Conservation (phyloP, 2,888 invertebrate genomes). For the Ormyrus nitidulus region DNA sequence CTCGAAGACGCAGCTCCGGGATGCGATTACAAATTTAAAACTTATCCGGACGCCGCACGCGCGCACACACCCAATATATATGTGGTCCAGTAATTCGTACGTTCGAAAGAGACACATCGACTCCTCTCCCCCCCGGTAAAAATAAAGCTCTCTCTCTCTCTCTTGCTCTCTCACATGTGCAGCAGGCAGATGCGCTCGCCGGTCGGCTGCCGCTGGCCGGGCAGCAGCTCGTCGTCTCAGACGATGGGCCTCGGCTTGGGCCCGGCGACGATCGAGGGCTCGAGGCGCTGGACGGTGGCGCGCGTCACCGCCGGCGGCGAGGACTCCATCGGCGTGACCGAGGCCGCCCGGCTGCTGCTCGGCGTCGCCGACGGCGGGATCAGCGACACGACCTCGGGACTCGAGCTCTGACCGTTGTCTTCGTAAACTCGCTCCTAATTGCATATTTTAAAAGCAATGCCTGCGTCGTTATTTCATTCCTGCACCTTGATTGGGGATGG, state of each 20-base stretch:
- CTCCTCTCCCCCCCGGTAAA: too few species aligned
- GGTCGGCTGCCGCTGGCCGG: background rate
- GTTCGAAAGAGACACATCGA: too few species aligned
- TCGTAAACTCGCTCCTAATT: constrained; percentile 71
- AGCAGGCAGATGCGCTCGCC: constrained; percentile 40
- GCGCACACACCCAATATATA: too few species aligned
- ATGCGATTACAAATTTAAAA: too few species aligned
- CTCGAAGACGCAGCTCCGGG: too few species aligned
- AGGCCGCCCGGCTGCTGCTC: constrained; percentile 77
- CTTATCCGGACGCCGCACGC: too few species aligned
- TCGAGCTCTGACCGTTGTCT: constrained; percentile 72
- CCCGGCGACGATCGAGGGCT: constrained; percentile 45
- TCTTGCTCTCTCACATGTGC: constrained; percentile 26
- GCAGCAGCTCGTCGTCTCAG: constrained; percentile 31
- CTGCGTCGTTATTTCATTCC: too few species aligned
- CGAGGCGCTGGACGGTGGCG: constrained; percentile 53
- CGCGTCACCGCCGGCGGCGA: constrained; percentile 78
- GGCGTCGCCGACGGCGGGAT: constrained; percentile 80
- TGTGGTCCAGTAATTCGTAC: too few species aligned
- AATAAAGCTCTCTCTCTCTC: too few species aligned
- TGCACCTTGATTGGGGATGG: too few species aligned
- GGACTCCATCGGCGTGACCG: constrained; percentile 77
- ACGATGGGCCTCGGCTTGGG: constrained; percentile 50
- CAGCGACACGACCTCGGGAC: constrained; percentile 83
- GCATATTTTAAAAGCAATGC: too few species aligned